These are phyloP conservation scores for Thymallus thymallus DNA, from an alignment of 2,113 vertebrate genomes.

Conservation along the genomic window DNA sequence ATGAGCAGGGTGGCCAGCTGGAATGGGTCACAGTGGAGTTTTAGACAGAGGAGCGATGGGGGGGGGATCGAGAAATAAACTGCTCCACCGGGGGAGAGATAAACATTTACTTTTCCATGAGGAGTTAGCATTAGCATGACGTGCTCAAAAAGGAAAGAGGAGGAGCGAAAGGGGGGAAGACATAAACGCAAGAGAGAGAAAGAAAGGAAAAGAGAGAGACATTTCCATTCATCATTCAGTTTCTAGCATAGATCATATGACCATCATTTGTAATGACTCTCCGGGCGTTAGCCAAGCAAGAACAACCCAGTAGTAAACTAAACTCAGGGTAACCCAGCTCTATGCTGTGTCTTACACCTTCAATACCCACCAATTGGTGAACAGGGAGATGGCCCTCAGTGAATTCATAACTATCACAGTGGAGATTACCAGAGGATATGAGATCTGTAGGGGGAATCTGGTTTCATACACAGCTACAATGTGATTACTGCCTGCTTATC, in stretches of 20 bases:
- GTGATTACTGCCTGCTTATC: slow-evolving; percentile 55
- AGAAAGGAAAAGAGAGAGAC: not conserved
- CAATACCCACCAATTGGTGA: not conserved
- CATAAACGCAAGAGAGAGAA: slow-evolving; percentile 9
- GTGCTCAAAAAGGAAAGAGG: slow-evolving; percentile 1
- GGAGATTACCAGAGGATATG: slow-evolving; percentile 21
- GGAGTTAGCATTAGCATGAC: slow-evolving; percentile 36
- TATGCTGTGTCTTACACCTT: not conserved
- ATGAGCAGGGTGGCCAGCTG: slow-evolving; percentile 47
- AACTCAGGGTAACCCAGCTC: too few species aligned
- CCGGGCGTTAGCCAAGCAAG: too few species aligned
- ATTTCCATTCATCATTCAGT: not conserved
- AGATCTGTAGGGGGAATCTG: slow-evolving; percentile 27
- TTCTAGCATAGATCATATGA: not conserved
- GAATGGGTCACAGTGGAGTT: slow-evolving; percentile 51
- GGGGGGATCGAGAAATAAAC: slow-evolving; percentile 46
- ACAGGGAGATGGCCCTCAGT: too few species aligned
- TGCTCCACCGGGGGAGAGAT: slow-evolving; percentile 49
- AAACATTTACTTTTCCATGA: slow-evolving; percentile 68
- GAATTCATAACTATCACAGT: slow-evolving; percentile 11
- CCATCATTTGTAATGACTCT: not conserved
- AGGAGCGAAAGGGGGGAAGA: not conserved
- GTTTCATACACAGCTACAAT: slow-evolving; percentile 27
- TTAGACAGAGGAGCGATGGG: slow-evolving; percentile 37
- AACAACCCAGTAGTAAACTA: too few species aligned